Base-by-base conservation (phyloP, 2,797 vertebrate genomes). In the Falco biarmicus region DNA sequence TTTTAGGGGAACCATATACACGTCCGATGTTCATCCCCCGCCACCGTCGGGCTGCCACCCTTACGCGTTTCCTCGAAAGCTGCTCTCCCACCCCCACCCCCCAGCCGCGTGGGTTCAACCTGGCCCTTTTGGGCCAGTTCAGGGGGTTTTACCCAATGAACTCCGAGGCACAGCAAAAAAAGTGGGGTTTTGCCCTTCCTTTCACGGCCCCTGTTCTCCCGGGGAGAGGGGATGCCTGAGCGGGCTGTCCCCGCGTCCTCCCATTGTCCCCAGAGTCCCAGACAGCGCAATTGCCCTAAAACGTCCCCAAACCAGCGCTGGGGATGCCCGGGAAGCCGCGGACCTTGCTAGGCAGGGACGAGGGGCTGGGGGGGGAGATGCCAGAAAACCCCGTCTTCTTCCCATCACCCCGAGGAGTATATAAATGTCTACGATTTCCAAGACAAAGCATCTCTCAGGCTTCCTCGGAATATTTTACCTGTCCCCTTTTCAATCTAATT, bases 381-480 rank as follows among this genome's bases (percentile, higher is more conserved):
- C 43, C 48, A 48, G 32, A 51, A 56, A 34, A 3, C 5, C 43
- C 82, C 66, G 39, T 48, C 24, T 24, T 28, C 60, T 60, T 17
- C 70, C 73, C 69, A 5, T 80, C 88, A 80, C 74, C 83, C 86
- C 39, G 4, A 89, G 80, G 87, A 88, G 51, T 54, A 68, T n/a
- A 91, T 93, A 87, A 94, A 90, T 69, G 70, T 93, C 95, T 48
- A 13, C 73, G 15, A 45, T 76, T 78, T 82, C 84, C 91, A 74
- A 87, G 65, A 85, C 90, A 95, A 96, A 96, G 93, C 86, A 81
- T 80, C 87, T 47, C 85, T 61, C 85, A 43, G 89, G n/a, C 85
- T 82, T 64, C n/a, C 80, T 65, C 74, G 71, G 89, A 83, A 92
- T 96, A 80, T 96, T 97, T 93, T 95, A 90, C 95, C 91, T 96